phyloP scores from a whole-genome alignment of 2,888 invertebrate species.

The Dolomedes plantarius region DNA sequence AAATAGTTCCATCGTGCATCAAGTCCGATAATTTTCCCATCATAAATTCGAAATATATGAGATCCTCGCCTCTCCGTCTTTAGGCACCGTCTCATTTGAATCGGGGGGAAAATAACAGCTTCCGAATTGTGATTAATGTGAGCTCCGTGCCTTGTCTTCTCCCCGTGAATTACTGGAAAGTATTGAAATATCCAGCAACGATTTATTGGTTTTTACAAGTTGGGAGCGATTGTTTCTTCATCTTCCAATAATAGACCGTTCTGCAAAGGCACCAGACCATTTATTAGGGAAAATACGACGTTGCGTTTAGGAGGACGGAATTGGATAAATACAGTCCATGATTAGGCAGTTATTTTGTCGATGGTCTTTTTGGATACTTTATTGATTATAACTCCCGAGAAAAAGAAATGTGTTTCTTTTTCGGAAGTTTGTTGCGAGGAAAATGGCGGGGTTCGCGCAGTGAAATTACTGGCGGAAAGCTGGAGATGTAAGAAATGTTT shows the following conservation, averaged over 20 bases:
- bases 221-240: slow-evolving; percentile 22
- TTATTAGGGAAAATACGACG: slow-evolving; percentile 2
- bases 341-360: slow-evolving; percentile 3
- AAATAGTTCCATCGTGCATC: slow-evolving; percentile 63
- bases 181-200: slow-evolving; percentile 43
- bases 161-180: slow-evolving; percentile 1
- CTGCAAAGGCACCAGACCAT: neutral
- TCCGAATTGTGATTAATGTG: slow-evolving; percentile 65
- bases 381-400: neutral
- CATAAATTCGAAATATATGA: slow-evolving; percentile 50
- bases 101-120: slow-evolving; percentile 63
- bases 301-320: neutral
- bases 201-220: slow-evolving; percentile 28
- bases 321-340: slow-evolving; percentile 6
- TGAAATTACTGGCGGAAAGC: too few relatives aligned
- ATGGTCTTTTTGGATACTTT: neutral
- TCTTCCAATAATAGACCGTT: slow-evolving; percentile 26
- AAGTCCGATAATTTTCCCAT: slow-evolving; percentile 68
- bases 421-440: neutral
- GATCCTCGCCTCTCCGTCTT: slow-evolving; percentile 8
- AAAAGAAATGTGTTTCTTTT: neutral
- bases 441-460: too few relatives aligned
- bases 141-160: slow-evolving; percentile 17
- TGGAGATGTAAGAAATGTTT: too few relatives aligned
- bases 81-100: slow-evolving; percentile 44